These are phyloP conservation scores for Napeogenes inachia DNA, from an alignment of 2,888 invertebrate genomes.

Conservation along the genomic window DNA sequence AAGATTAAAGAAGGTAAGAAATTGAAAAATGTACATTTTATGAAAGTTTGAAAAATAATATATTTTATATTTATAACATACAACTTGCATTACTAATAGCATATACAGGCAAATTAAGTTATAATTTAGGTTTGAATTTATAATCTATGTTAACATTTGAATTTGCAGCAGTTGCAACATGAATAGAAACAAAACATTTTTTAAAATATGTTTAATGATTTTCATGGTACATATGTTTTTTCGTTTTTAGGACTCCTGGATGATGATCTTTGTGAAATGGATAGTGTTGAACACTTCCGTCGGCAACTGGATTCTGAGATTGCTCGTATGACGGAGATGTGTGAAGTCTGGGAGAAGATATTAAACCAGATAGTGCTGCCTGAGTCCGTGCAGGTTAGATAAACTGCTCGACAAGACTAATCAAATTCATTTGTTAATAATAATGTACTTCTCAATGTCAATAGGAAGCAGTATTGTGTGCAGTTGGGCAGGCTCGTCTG, in stretches of 20 bases:
- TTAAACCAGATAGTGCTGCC: constrained; percentile 55
- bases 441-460: too few relatives aligned
- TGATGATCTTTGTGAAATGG: constrained; percentile 54
- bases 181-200: neutral
- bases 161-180: too few relatives aligned
- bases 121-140: too few relatives aligned
- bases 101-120: too few relatives aligned
- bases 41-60: neutral
- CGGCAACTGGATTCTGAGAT: constrained; percentile 73
- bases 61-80: neutral
- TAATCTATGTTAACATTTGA: too few relatives aligned
- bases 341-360: constrained; percentile 75
- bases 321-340: constrained; percentile 68
- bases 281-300: constrained; percentile 56
- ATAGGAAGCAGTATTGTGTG: constrained; percentile 79
- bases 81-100: too few relatives aligned
- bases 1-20: constrained; percentile 61
- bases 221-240: neutral
- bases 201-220: constrained; percentile 1
- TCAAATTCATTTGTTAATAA: neutral
- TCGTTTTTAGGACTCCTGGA: constrained; percentile 50
- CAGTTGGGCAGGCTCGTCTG: constrained; percentile 87
- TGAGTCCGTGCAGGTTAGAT: constrained; percentile 68
- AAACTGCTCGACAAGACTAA: neutral
- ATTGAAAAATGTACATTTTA: too few relatives aligned